Conservation (phyloP, 2,888 invertebrate species). For the Lobophora halterata region DNA sequence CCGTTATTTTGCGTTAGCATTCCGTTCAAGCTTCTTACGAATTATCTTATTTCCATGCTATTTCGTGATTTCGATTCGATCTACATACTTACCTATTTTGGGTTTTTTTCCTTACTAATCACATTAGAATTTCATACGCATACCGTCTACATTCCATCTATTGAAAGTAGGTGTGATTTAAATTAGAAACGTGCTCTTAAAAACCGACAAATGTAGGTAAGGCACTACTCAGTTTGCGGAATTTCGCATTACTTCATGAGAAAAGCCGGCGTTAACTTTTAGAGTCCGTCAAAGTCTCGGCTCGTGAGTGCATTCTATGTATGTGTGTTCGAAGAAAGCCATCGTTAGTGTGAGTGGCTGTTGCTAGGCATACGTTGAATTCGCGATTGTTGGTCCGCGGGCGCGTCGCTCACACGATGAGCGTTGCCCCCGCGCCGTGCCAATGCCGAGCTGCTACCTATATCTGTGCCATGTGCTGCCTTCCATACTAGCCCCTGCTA, state of each 20-base stretch:
- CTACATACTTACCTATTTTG: constrained; percentile 41
- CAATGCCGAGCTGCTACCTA: constrained; percentile 39
- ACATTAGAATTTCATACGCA: constrained; percentile 49
- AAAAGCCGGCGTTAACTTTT: constrained; percentile 49
- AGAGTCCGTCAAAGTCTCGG: constrained; percentile 54
- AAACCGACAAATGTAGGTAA: constrained; percentile 31
- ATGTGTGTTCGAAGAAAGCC: constrained; percentile 59
- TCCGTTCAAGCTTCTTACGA: constrained; percentile 53
- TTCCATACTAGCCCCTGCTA: constrained; percentile 9
- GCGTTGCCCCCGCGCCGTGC: constrained; percentile 68
- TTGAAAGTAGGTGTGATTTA: constrained; percentile 37
- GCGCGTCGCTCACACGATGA: constrained; percentile 76
- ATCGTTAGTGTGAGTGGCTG: constrained; percentile 67
- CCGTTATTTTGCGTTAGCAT: constrained; percentile 69
- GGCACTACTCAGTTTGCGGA: constrained; percentile 17
- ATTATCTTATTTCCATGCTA: constrained; percentile 67
- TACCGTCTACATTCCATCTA: constrained; percentile 39
- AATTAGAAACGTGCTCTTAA: constrained; percentile 37
- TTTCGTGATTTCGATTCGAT: constrained; percentile 58
- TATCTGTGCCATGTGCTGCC: constrained; percentile 18
- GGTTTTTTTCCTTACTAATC: constrained; percentile 32
- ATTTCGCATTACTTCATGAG: constrained; percentile 39
- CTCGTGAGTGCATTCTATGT: constrained; percentile 52
- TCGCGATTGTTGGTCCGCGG: constrained; percentile 71
- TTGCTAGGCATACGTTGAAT: constrained; percentile 75